Conservation (phyloP, 2,888 invertebrate species). For the Muschampia plurimacula region DNA sequence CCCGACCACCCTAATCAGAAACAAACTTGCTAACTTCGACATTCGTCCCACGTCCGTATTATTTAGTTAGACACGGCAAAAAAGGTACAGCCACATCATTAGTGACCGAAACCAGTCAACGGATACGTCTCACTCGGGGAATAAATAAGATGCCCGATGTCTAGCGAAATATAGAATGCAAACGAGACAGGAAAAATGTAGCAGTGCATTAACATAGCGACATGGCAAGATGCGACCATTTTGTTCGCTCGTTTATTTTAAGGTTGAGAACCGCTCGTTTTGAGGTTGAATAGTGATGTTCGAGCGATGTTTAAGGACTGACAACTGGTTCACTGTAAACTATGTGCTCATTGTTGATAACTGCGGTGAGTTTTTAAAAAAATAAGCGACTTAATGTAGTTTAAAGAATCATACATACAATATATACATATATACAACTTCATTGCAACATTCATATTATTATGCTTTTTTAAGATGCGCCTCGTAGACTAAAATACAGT, state of each 20-base stretch:
- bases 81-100: constrained; percentile 76
- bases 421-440: too few species aligned
- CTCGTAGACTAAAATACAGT: too few species aligned
- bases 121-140: constrained; percentile 77
- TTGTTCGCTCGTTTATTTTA: constrained; percentile 27
- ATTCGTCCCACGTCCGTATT: constrained; percentile 39
- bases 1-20: constrained; percentile 32
- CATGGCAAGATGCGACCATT: constrained; percentile 57
- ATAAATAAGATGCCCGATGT: constrained; percentile 73
- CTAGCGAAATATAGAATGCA: constrained; percentile 77
- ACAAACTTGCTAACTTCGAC: constrained; percentile 24
- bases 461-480: too few species aligned
- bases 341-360: constrained; percentile 5
- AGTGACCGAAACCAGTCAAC: constrained; percentile 72
- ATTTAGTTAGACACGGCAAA: constrained; percentile 66
- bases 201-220: constrained; percentile 70
- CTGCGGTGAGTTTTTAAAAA: neutral
- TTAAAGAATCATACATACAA: too few species aligned
- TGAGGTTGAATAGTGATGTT: constrained; percentile 3
- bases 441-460: too few species aligned
- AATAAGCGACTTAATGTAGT: neutral
- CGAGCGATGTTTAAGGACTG: neutral
- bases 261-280: constrained; percentile 20
- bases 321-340: constrained; percentile 5
- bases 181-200: constrained; percentile 74